Base-by-base conservation (phyloP, 1,140 invertebrate genomes). In the Cyclargus thomasi region DNA sequence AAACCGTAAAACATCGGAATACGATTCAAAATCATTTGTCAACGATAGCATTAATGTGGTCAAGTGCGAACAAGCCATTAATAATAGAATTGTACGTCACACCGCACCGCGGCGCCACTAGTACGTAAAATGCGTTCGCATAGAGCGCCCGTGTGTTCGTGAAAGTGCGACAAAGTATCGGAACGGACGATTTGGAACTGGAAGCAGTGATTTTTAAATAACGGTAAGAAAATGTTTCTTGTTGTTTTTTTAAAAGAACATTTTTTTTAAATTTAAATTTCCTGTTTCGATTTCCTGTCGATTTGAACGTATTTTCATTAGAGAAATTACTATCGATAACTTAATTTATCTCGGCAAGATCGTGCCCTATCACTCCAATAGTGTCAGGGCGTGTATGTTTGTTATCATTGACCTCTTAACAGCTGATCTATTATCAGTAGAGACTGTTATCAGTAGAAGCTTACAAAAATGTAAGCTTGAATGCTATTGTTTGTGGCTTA, bases 161-260 rank as follows among this genome's bases (percentile, higher is more conserved):
- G n/a, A 55, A 11, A 20, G 18, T 59, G 55, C 20, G 55, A 59
- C 55, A 59, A 59, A 59, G 17, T 59, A 59, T 59, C 55, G 55
- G 55, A 59, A 59, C 18, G 2, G 18, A 55, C 18, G 18, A 20
- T 17, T 55, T 21, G 20, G 1, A 55, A 55, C 3, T 21, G 55
- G 55, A 59, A 20, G 17, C 55, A 59, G 55, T 59, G 55, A 59
- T 22, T 18, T 20, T 22, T 11, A 59, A 2, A 59, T 59, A 59
- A 59, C 7, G 55, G 55, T 59, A 59, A 59, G 53, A 59, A 6
- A 20, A 20, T 59, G 7, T 57, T 20, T 8, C 10, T 39, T 39
- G 11, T 39, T 39, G 1, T 16, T 14, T 14, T 16, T 47, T 14
- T 47, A 47, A 47, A 47, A 47, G 5, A 47, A 8, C 2, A 47